Evolutionary conservation across 2,113 vertebrate species (phyloP).

Genomic region (Hypanus sabinus): DNA sequence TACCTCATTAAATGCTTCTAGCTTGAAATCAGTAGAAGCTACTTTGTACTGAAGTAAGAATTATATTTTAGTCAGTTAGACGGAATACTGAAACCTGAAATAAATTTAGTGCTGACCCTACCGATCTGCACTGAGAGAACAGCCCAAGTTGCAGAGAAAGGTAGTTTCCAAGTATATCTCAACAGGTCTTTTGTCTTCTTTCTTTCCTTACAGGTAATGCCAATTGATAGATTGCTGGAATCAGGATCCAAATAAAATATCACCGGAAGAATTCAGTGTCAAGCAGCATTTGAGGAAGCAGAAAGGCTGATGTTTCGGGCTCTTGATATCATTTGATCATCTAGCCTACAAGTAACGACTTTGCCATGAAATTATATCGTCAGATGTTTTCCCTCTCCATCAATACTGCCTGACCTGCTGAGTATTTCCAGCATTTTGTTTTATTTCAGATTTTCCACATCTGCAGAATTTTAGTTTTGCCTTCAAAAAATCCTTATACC

Average conservation of each 20-base stretch:
- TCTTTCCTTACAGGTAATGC: neutral
- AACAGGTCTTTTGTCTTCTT: too few relatives aligned
- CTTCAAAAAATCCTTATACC: too few relatives aligned
- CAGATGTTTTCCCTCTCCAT: too few relatives aligned
- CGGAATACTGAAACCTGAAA: too few relatives aligned
- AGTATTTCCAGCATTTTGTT: too few relatives aligned
- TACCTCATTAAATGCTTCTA: neutral
- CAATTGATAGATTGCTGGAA: neutral
- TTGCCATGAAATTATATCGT: neutral
- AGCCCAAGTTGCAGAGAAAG: neutral
- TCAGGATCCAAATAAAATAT: too few relatives aligned
- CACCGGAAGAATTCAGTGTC: too few relatives aligned
- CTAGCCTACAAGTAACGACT: neutral
- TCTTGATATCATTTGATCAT: neutral
- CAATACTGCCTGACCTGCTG: too few relatives aligned
- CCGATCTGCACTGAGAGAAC: neutral
- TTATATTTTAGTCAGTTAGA: slow-evolving; percentile 35
- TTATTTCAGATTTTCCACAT: too few relatives aligned
- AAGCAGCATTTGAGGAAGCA: too few relatives aligned
- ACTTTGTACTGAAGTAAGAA: slow-evolving; percentile 38
- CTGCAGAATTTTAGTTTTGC: too few relatives aligned
- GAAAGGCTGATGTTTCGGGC: too few relatives aligned
- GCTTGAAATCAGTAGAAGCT: neutral
- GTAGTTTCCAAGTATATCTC: neutral
- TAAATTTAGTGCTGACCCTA: neutral